phyloP scores from a whole-genome alignment of 2,797 vertebrate species.

The Propithecus perrieri region DNA sequence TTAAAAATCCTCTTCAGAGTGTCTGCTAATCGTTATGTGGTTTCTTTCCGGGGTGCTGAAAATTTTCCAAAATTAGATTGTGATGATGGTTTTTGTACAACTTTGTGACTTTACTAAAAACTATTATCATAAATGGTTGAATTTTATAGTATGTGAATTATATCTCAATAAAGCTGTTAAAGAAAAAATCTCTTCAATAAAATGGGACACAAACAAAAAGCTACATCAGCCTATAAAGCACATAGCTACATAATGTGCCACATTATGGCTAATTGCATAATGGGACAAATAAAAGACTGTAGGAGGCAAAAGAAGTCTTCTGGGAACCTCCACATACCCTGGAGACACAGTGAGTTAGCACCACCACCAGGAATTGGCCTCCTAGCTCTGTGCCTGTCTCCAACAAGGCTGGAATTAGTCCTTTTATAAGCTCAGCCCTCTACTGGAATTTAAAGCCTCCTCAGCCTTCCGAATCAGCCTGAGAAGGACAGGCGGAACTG shows the following conservation, averaged over 20 bases:
- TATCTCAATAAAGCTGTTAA: constrained; percentile 8
- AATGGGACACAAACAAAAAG: not conserved
- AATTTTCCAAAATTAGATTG: constrained; percentile 22
- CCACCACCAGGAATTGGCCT: not conserved
- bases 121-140: not conserved
- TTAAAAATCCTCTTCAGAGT: not conserved
- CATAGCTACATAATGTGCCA: not conserved
- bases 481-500: not conserved
- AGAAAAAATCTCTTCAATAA: constrained; percentile 3
- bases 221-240: constrained; percentile 30
- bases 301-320: constrained; percentile 46
- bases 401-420: not conserved
- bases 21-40: not conserved
- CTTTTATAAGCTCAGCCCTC: not conserved
- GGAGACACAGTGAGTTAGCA: constrained; percentile 49
- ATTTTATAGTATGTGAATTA: not conserved
- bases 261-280: constrained; percentile 2
- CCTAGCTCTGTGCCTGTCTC: not conserved
- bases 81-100: not conserved
- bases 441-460: constrained; percentile 15
- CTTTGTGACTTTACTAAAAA: constrained; percentile 19
- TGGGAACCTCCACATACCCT: constrained; percentile 53
- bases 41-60: not conserved
- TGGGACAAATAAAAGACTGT: constrained; percentile 51
- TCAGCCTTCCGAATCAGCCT: not conserved